Evolutionary conservation across 2,888 invertebrate genomes (phyloP), one percentile per base, ranked within the genome.

Genomic region (Gonocerus acuteangulatus): DNA sequence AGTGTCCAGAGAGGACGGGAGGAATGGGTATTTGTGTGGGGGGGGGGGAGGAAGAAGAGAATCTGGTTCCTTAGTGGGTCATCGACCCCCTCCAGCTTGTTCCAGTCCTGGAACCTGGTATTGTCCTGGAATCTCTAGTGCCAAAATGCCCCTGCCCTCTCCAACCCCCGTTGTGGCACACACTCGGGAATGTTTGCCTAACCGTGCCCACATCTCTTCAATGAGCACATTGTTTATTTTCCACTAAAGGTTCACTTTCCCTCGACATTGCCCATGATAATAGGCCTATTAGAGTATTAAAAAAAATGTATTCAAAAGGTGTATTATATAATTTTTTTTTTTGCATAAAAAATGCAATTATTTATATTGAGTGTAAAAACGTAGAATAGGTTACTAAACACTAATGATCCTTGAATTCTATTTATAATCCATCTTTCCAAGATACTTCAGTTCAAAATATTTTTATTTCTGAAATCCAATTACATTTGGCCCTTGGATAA

Each of bases 121-220:
- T 54, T 54, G 54, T 54, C 54, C 54, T 54, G 54, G 54, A 54
- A 54, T 42, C 51, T 21, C 51, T 51, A 19, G 32, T 51, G 51
- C 51, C 51, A 51, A 51, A 51, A 51, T 51, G 19, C 19, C 51
- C 21, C 47, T 19, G 6, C 19, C 47, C 47, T 47, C 47, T 22
- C 54, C 54, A 16, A 6, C 54, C 42, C 39, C 42, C 34, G 22
- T 36, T 42, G 36, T 42, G 23, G 7, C n/a, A n/a, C n/a, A 39
- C 39, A 27, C 39, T 9, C 13, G n/a, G 39, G n/a, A 15, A 39
- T 54, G 42, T 42, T 36, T 54, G 39, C 54, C 34, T 42, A 54
- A 54, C 54, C 42, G 36, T n/a, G 21, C 42, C 39, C n/a, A 9
- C 47, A 7, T 21, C 22, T 23, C 21, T n/a, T 54, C 16, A 51